phyloP scores from a whole-genome alignment of 2,113 vertebrate genomes.

The Cervus canadensis region DNA sequence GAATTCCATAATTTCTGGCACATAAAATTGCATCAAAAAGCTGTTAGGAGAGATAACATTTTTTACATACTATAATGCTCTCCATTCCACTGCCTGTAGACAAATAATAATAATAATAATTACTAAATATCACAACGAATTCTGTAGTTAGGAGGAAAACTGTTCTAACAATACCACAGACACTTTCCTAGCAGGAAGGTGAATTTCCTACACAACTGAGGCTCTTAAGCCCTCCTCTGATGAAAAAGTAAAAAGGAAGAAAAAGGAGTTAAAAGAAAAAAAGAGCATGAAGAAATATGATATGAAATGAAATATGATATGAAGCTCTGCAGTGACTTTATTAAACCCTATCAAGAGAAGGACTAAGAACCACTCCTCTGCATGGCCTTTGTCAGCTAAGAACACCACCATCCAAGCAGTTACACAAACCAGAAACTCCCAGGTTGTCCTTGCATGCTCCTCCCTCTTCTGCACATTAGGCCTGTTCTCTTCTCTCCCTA shows the following conservation, averaged over 20 bases:
- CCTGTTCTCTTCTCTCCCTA: background rate
- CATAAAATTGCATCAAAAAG: constrained; percentile 8
- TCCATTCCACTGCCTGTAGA: background rate
- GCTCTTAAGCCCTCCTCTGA: background rate
- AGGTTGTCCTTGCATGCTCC: background rate
- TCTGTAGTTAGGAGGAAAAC: constrained; percentile 1
- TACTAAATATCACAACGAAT: background rate
- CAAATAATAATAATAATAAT: background rate
- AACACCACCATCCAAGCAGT: background rate
- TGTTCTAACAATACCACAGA: background rate
- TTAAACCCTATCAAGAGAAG: background rate
- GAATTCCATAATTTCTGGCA: background rate
- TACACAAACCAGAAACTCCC: background rate
- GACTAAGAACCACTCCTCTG: background rate
- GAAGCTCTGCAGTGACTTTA: background rate
- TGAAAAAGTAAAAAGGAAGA: background rate
- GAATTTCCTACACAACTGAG: background rate
- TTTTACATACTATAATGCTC: background rate
- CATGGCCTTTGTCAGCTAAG: background rate
- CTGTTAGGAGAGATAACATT: background rate
- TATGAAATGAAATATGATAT: background rate
- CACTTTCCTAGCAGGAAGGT: background rate
- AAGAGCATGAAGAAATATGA: background rate
- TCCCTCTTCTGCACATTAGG: background rate
- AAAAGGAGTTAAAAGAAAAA: background rate